Evolutionary conservation across 2,888 invertebrate genomes (phyloP).

Genomic region (Sesia bembeciformis): DNA sequence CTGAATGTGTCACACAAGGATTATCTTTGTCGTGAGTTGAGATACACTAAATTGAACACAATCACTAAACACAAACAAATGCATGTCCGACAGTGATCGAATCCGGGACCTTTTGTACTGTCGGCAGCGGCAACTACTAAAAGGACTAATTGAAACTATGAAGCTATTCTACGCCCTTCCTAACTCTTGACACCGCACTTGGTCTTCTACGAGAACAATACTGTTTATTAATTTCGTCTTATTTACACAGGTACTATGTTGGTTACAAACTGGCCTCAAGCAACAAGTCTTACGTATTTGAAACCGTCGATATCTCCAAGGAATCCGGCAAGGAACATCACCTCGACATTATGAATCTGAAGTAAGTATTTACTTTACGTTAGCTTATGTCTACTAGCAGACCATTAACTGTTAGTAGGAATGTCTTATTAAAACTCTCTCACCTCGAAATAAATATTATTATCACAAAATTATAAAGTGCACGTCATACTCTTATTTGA

Average conservation of each 20-base stretch:
- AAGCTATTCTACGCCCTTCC: too few relatives aligned
- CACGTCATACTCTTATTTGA: too few relatives aligned
- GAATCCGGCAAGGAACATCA: constrained; percentile 94
- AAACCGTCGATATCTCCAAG: constrained; percentile 92
- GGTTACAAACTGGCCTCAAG: constrained; percentile 89
- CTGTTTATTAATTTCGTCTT: not conserved
- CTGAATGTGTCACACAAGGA: too few relatives aligned
- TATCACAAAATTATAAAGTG: not conserved
- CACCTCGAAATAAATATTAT: not conserved
- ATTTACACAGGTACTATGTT: constrained; percentile 85
- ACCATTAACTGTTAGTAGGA: not conserved
- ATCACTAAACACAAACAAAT: too few relatives aligned
- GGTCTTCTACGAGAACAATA: not conserved
- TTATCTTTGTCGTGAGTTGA: too few relatives aligned
- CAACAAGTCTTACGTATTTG: constrained; percentile 91
- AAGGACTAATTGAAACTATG: too few relatives aligned
- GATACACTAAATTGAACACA: too few relatives aligned
- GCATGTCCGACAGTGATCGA: too few relatives aligned
- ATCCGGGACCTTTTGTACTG: too few relatives aligned
- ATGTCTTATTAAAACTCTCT: not conserved
- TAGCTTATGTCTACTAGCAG: too few relatives aligned
- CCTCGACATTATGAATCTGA: constrained; percentile 85
- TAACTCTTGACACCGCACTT: too few relatives aligned
- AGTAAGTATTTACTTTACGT: constrained; percentile 53
- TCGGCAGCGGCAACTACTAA: too few relatives aligned